Evolutionary conservation across 2,888 invertebrate genomes (phyloP), one percentile per base, ranked within the genome.

Genomic region (Camponotus fellah): DNA sequence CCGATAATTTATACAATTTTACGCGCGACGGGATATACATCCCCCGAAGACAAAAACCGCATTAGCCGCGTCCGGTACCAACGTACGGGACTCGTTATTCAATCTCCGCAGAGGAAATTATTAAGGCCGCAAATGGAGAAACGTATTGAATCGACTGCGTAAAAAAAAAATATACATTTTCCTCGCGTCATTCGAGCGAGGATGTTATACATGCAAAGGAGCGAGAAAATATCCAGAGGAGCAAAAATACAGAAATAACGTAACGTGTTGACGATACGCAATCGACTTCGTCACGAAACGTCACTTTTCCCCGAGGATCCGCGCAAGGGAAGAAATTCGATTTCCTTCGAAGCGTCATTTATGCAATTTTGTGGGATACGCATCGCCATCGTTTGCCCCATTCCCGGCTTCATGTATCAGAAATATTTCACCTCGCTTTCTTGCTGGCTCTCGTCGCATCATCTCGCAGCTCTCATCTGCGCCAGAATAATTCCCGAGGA

Each of bases 381-480:
- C n/a, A n/a, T 40, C 17, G 21, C 40, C 26, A 5, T 43, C 4
- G 32, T 40, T 76, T 49, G 21, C 49, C 62, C 79, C 72, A 53
- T 72, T 68, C 82, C 43, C 62, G 32, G 21, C 32, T 69, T 40
- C 34, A 17, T 37, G 74, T n/a, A 53, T 40, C 53, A n/a, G 21
- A 37, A 37, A 58, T 60, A 4, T 26, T 26, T 46, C 56, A n/a
- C 12, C 69, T 72, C 37, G 64, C n/a, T 64, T 58, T 34, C 12
- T n/a, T 17, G 34, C 32, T 26, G 26, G 26, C 26, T 26, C 9
- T 64, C 34, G 12, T 64, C 6, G 9, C 40, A 1, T 40, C 53
- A 43, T 65, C 40, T 40, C 40, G 12, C 32, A 34, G 80, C 87
- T 85, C 85, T 71, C 66, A 75, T 43, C 64, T 62, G 26, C 76